A percentile compares a stretch with the other conserved stretches of the same genome.
Conservation (phyloP, 2,888 invertebrate species). For the Ennomos fuscantarius region DNA sequence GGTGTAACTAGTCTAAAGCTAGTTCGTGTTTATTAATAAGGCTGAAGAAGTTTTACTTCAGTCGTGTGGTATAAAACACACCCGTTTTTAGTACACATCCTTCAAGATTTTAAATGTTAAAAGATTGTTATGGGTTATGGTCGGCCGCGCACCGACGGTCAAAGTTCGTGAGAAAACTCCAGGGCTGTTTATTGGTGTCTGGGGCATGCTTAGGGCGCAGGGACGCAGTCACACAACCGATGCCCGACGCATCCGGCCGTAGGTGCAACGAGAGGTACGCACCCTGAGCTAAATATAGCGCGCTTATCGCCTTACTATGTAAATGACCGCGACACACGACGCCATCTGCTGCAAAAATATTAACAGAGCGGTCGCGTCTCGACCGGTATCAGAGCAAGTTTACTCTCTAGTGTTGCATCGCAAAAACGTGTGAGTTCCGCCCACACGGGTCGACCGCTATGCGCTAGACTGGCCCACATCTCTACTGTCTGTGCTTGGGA, state of each 20-base stretch:
- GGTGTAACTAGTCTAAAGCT: too few relatives aligned
- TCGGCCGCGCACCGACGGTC: constrained; percentile 1
- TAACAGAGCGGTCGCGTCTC: constrained; percentile 64
- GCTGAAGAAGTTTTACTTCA: too few relatives aligned
- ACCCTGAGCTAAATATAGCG: constrained; percentile 78
- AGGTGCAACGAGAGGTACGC: constrained; percentile 62
- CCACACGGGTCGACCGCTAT: constrained; percentile 46
- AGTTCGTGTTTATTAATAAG: too few relatives aligned
- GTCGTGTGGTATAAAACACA: too few relatives aligned
- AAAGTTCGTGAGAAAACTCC: constrained; percentile 2
- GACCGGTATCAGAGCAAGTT: constrained; percentile 63
- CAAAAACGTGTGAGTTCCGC: constrained; percentile 76
- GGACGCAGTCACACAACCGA: constrained; percentile 41
- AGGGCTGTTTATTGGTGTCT: neutral
- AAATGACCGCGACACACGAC: constrained; percentile 80
- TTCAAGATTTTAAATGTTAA: neutral
- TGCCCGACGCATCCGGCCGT: constrained; percentile 40
- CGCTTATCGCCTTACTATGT: constrained; percentile 83
- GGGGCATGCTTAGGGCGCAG: constrained; percentile 8
- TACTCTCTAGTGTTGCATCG: constrained; percentile 59
- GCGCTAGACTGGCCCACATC: constrained; percentile 23
- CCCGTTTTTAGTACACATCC: neutral
- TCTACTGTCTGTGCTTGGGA: constrained; percentile 1
- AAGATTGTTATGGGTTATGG: neutral
- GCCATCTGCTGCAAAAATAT: constrained; percentile 79